phyloP scores from a whole-genome alignment of 1,140 invertebrate species.

The Hyposmocoma kahamanoa region DNA sequence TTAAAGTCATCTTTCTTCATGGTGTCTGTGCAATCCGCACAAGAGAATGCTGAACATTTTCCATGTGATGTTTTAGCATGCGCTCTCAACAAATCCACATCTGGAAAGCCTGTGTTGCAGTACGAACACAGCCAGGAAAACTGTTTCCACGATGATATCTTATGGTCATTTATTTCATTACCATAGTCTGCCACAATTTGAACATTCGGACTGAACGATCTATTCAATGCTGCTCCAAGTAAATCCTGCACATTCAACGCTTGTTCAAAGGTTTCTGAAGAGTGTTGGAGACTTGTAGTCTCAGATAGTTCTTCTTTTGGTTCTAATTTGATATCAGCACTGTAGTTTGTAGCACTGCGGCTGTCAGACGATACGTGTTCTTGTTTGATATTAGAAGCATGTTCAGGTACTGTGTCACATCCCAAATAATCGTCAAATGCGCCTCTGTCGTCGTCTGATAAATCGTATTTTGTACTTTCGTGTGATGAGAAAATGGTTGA shows the following conservation, averaged over 20 bases:
- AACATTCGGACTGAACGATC: slow-evolving; percentile 21
- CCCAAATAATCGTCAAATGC: slow-evolving; percentile 31
- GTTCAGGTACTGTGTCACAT: slow-evolving; percentile 6
- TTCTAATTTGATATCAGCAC: slow-evolving; percentile 31
- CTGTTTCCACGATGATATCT: slow-evolving; percentile 34
- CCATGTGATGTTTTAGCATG: slow-evolving; percentile 42
- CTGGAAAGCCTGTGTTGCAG: slow-evolving; percentile 50
- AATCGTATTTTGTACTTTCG: slow-evolving; percentile 16
- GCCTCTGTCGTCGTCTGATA: slow-evolving; percentile 27
- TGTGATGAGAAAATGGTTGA: slow-evolving; percentile 18
- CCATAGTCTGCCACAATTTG: slow-evolving; percentile 40
- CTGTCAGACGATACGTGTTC: slow-evolving; percentile 6
- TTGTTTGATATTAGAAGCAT: slow-evolving; percentile 18
- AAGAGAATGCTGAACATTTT: slow-evolving; percentile 47
- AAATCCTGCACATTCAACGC: slow-evolving; percentile 41
- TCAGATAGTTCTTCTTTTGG: slow-evolving; percentile 33
- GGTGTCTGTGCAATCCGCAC: slow-evolving; percentile 41
- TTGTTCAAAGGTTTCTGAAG: slow-evolving; percentile 13
- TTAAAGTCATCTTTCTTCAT: slow-evolving; percentile 20
- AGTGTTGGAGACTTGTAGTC: background rate
- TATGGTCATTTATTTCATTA: slow-evolving; percentile 24
- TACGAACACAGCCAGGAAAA: slow-evolving; percentile 50
- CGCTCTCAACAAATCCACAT: slow-evolving; percentile 33
- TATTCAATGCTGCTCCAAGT: slow-evolving; percentile 36
- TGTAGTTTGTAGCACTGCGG: background rate